Percentiles rank a stretch among this genome's conserved stretches.
Conservation (phyloP, 2,113 vertebrate species). For the Gila orcuttii region DNA sequence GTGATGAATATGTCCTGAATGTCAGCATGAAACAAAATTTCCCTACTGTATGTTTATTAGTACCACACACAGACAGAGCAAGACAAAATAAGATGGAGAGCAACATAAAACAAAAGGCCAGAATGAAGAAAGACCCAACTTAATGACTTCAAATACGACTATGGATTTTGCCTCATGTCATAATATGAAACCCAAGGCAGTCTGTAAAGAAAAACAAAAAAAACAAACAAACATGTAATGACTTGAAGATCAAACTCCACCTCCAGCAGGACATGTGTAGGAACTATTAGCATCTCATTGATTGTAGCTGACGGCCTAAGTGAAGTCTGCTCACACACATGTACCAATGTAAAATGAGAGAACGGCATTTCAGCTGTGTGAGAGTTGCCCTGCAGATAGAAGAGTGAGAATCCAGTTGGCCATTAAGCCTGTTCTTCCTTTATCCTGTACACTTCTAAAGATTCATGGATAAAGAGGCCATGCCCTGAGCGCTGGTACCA, state of each 20-base stretch:
- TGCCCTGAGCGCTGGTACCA: background rate
- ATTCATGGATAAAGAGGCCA: conserved; percentile 43
- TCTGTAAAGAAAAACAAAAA: conserved; percentile 29
- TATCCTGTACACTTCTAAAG: conserved; percentile 8
- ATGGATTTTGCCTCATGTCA: conserved; percentile 46
- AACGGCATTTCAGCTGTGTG: background rate
- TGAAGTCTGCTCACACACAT: conserved; percentile 26
- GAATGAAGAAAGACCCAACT: conserved; percentile 15
- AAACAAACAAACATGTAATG: conserved; percentile 9
- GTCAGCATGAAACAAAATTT: background rate
- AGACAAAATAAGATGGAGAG: background rate
- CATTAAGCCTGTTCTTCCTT: conserved; percentile 29
- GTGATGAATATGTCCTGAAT: background rate
- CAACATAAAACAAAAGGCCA: conserved; percentile 14
- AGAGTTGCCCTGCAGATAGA: background rate
- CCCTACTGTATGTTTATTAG: background rate
- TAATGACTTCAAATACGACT: conserved; percentile 42
- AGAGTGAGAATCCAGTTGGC: conserved; percentile 7
- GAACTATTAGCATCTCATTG: conserved; percentile 49
- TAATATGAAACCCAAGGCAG: conserved; percentile 46
- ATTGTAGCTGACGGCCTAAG: conserved; percentile 39
- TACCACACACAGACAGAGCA: background rate
- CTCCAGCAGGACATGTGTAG: conserved; percentile 48
- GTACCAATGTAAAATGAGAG: conserved; percentile 28
- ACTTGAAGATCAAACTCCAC: conserved; percentile 41